phyloP scores from a whole-genome alignment of 2,113 vertebrate genomes.

The Crotalus tigris region DNA sequence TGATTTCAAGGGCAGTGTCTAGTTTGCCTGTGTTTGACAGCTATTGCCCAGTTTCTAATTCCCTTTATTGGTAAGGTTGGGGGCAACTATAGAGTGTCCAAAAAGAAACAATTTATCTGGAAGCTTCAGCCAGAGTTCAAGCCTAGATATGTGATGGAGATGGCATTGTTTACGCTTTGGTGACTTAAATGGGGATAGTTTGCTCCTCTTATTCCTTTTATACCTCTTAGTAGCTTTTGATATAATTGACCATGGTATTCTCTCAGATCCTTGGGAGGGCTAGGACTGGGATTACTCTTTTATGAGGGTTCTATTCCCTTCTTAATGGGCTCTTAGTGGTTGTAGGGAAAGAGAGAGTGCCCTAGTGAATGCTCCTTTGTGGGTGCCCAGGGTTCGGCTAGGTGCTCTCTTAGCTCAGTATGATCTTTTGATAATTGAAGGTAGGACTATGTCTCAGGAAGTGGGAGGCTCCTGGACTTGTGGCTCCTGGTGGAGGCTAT shows the following conservation, averaged over 20 bases:
- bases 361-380: neutral
- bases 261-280: neutral
- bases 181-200: neutral
- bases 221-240: neutral
- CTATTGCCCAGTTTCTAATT: neutral
- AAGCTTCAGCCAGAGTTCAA: neutral
- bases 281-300: neutral
- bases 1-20: neutral
- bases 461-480: neutral
- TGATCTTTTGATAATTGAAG: neutral
- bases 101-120: neutral
- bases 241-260: neutral
- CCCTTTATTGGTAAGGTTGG: neutral
- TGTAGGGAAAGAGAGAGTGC: neutral
- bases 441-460: neutral
- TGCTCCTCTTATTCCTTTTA: neutral
- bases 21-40: neutral
- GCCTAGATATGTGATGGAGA: neutral
- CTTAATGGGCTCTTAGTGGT: neutral
- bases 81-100: neutral
- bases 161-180: neutral
- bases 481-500: neutral
- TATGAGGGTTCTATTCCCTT: neutral
- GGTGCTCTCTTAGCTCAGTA: neutral
- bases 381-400: neutral